phyloP scores from a whole-genome alignment of 30 jellyfish, hydroid and myxozoan species.

The Cassiopea andromeda region DNA sequence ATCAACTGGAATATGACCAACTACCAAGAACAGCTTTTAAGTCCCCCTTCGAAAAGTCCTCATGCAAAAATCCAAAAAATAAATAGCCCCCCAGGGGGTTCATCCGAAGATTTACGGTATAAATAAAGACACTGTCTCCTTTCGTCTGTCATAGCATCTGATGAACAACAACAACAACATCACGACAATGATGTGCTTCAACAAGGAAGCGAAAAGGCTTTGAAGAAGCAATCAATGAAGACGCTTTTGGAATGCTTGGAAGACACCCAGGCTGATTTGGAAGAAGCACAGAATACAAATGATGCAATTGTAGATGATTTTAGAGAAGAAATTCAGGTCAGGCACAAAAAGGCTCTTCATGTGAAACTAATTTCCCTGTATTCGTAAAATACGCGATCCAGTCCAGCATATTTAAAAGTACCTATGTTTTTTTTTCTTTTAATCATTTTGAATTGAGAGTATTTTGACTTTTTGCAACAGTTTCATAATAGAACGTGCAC shows the following conservation, averaged over 20 bases:
- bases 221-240: constrained; percentile 48
- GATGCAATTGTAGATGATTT: constrained; percentile 16
- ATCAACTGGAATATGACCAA: too few relatives aligned
- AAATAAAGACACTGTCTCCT: not conserved
- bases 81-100: too few relatives aligned
- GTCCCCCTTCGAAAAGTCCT: too few relatives aligned
- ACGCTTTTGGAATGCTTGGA: constrained; percentile 45
- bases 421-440: too few relatives aligned
- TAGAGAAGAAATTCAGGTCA: constrained; percentile 61
- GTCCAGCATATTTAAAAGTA: too few relatives aligned
- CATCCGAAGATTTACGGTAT: too few relatives aligned
- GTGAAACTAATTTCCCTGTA: too few relatives aligned
- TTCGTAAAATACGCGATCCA: too few relatives aligned
- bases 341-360: not conserved
- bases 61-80: too few relatives aligned
- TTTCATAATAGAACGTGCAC: not conserved
- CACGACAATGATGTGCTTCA: not conserved
- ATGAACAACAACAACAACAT: not conserved
- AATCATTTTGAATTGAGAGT: too few relatives aligned
- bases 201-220: not conserved
- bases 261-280: constrained; percentile 60
- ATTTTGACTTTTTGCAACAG: too few relatives aligned
- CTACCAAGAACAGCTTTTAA: too few relatives aligned
- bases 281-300: constrained; percentile 23
- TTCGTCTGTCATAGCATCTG: not conserved